phyloP scores from a whole-genome alignment of 2,888 invertebrate genomes.

The Linnaemya vulpina region DNA sequence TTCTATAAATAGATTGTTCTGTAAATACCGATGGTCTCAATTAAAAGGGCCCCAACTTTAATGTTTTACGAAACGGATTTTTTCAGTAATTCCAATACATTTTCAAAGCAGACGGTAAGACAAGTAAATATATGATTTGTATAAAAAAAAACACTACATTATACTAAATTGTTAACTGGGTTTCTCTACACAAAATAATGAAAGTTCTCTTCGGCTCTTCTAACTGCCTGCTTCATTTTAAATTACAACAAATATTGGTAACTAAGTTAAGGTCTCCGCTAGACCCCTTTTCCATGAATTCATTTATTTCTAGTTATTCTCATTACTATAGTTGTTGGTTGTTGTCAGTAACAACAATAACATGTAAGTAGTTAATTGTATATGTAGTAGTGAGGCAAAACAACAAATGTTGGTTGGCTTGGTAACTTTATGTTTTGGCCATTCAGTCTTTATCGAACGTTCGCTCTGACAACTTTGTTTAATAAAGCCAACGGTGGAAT shows the following conservation, averaged over 20 bases:
- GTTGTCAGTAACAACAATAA: slow-evolving; percentile 56
- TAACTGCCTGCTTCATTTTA: slow-evolving; percentile 16
- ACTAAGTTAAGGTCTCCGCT: slow-evolving; percentile 28
- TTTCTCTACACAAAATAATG: slow-evolving; percentile 1
- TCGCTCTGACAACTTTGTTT: slow-evolving; percentile 76
- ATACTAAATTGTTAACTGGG: slow-evolving; percentile 32
- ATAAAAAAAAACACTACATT: not conserved
- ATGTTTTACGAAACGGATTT: too few species aligned
- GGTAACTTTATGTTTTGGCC: slow-evolving; percentile 74
- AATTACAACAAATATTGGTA: slow-evolving; percentile 67
- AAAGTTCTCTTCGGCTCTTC: slow-evolving; percentile 12
- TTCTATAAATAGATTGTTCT: too few species aligned
- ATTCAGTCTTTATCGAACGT: slow-evolving; percentile 74
- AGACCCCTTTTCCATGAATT: slow-evolving; percentile 10
- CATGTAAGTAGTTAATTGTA: slow-evolving; percentile 7
- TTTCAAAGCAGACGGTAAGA: too few species aligned
- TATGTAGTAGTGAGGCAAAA: slow-evolving; percentile 33
- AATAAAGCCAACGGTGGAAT: slow-evolving; percentile 45
- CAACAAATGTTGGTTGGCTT: slow-evolving; percentile 72
- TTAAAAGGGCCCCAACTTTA: too few species aligned
- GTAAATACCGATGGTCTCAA: too few species aligned
- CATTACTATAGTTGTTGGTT: slow-evolving; percentile 51
- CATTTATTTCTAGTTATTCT: slow-evolving; percentile 28
- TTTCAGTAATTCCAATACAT: too few species aligned
- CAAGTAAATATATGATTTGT: too few species aligned